A percentile compares a stretch with the other conserved stretches of the same genome.
Evolutionary conservation across 2,797 vertebrate genomes (phyloP).

Genomic region (Echiichthys vipera): DNA sequence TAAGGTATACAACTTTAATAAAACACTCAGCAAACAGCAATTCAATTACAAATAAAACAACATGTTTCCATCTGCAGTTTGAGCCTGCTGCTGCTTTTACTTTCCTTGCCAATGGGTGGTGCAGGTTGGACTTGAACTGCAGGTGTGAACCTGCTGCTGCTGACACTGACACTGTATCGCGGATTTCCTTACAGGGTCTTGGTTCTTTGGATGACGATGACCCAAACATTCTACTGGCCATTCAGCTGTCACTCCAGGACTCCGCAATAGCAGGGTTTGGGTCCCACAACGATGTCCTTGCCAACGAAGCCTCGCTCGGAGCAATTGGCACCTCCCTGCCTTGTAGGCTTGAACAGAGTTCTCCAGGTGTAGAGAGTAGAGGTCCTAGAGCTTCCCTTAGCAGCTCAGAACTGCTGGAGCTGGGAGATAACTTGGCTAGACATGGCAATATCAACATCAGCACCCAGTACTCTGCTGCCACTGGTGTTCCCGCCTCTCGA

Average conservation of each 20-base stretch:
- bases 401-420: slow-evolving; percentile 95
- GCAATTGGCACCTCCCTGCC: slow-evolving; percentile 96
- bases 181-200: slow-evolving; percentile 83
- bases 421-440: slow-evolving; percentile 91
- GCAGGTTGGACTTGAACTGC: not conserved
- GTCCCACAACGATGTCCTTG: slow-evolving; percentile 87
- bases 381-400: slow-evolving; percentile 89
- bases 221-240: slow-evolving; percentile 97
- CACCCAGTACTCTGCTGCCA: slow-evolving; percentile 65
- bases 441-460: slow-evolving; percentile 81
- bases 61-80: slow-evolving; percentile 1
- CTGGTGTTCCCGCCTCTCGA: slow-evolving; percentile 27
- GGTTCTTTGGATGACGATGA: slow-evolving; percentile 98
- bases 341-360: slow-evolving; percentile 89
- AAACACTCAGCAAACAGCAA: not conserved
- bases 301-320: slow-evolving; percentile 90
- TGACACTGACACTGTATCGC: slow-evolving; percentile 8
- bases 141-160: slow-evolving; percentile 15
- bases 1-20: slow-evolving; percentile 7
- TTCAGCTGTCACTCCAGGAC: slow-evolving; percentile 98
- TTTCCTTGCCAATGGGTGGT: slow-evolving; percentile 5
- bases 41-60: not conserved
- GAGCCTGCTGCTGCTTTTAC: slow-evolving; percentile 8
- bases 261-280: slow-evolving; percentile 86
- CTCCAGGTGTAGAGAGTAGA: slow-evolving; percentile 85